Percentiles rank a stretch among this genome's conserved stretches.
These are phyloP conservation scores for Atherinosoma microstoma DNA, from an alignment of 2,797 vertebrate species.

Conservation along the genomic window DNA sequence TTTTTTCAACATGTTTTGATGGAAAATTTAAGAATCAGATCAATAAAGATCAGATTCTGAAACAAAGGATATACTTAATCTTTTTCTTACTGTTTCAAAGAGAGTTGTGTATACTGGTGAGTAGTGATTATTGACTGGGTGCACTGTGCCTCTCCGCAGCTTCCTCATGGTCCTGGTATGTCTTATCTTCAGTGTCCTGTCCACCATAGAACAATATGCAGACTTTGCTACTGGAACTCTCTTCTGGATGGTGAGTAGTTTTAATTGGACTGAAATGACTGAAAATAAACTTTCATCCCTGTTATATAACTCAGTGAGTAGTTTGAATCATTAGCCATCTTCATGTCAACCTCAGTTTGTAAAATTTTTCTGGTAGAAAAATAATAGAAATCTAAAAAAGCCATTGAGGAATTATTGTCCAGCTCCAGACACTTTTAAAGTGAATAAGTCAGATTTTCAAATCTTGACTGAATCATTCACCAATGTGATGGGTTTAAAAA, in stretches of 20 bases:
- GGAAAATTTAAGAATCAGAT: not conserved
- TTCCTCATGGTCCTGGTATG: slow-evolving; percentile 92
- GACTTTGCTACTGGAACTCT: slow-evolving; percentile 90
- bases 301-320: not conserved
- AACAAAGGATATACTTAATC: not conserved
- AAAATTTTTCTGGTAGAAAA: not conserved
- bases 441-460: not conserved
- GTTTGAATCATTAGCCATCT: not conserved
- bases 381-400: not conserved
- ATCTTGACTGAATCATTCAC: not conserved
- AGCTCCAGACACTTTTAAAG: not conserved
- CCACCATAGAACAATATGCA: slow-evolving; percentile 91
- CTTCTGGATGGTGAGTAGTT: slow-evolving; percentile 92
- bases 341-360: not conserved
- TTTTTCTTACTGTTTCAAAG: not conserved
- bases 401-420: not conserved
- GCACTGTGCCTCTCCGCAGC: slow-evolving; percentile 64
- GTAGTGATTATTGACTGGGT: slow-evolving; percentile 12
- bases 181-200: slow-evolving; percentile 93
- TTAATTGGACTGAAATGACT: not conserved
- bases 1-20: not conserved
- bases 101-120: not conserved
- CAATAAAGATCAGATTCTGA: not conserved
- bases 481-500: not conserved
- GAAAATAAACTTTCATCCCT: not conserved